Conservation (phyloP, 2,888 invertebrate genomes). For the Ophion costatus region DNA sequence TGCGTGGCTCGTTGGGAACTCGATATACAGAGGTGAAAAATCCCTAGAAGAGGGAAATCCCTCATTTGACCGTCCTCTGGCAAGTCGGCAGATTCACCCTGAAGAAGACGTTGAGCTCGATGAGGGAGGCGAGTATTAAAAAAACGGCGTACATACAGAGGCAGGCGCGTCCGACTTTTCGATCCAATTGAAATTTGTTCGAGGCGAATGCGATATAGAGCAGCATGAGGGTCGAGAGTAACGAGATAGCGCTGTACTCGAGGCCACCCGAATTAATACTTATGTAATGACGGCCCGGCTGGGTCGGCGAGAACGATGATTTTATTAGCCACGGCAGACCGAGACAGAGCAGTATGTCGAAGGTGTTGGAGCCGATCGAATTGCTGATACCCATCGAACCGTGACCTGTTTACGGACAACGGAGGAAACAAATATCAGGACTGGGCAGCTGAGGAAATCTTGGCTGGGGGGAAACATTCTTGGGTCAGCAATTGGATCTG, state of each 20-base stretch:
- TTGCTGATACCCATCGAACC: constrained; percentile 97
- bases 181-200: constrained; percentile 94
- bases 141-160: constrained; percentile 95
- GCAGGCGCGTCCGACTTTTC: constrained; percentile 93
- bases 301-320: constrained; percentile 92
- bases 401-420: constrained; percentile 86
- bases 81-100: constrained; percentile 95
- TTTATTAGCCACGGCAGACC: constrained; percentile 96
- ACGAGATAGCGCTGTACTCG: constrained; percentile 95
- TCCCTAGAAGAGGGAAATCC: constrained; percentile 26
- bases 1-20: constrained; percentile 47
- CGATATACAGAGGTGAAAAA: constrained; percentile 31
- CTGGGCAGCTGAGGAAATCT: too few species aligned
- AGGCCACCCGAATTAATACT: constrained; percentile 95
- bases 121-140: constrained; percentile 93
- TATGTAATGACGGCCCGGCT: constrained; percentile 91
- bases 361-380: constrained; percentile 95
- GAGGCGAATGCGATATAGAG: constrained; percentile 93
- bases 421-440: too few species aligned
- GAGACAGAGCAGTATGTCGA: constrained; percentile 94
- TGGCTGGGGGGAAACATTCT: too few species aligned
- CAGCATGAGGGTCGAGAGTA: constrained; percentile 93
- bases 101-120: constrained; percentile 97
- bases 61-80: constrained; percentile 82
- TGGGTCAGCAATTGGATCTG: not conserved